Base-by-base conservation (phyloP, 2,113 vertebrate species). In the Alces alces region DNA sequence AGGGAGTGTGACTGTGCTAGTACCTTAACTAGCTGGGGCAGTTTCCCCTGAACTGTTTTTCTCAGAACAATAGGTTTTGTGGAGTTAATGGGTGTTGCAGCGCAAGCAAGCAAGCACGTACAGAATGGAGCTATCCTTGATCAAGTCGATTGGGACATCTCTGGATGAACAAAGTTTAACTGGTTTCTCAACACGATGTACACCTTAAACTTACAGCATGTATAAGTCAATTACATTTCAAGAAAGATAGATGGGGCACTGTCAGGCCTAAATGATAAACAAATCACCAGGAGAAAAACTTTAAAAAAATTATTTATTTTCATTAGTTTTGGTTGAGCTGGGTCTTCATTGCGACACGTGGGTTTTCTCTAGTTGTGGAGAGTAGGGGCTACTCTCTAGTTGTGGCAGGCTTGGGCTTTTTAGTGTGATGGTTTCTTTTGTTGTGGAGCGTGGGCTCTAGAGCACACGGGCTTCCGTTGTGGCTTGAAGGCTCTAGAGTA, bases 1-100 rank as follows among this genome's bases (percentile, higher is more conserved):
- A 8, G 19, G 54, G 30, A 19, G 1, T 2, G 14, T 3, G 19
- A 70, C 25, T 7, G 10, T 6, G 47, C 30, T 27, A 0, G 36
- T 19, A 27, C 8, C 33, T 16, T 73, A 21, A 45, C 23, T 16
- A n/a, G 39, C 87, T 52, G 16, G 61, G 23, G 2, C 14, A 19
- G 21, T 25, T 28, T 55, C 55, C 50, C 60, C 30, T 23, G 27
- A 70, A 23, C 30, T 16, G 54, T 36, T 80, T 36, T 28, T 64
- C 84, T 78, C 13, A 21, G 55, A 79, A 58, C 10, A 15, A 5
- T 8, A 58, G 57, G 4, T 8, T 60, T 33, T 9, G 28, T 43
- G 54, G 45, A 19, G 36, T 64, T 25, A 12, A 7, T 28, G 10
- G 80, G 33, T 6, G 3, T 23, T 25, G 16, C 4, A 25, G 52